Base-by-base conservation (phyloP, 2,113 vertebrate genomes). In the Castor canadensis region DNA sequence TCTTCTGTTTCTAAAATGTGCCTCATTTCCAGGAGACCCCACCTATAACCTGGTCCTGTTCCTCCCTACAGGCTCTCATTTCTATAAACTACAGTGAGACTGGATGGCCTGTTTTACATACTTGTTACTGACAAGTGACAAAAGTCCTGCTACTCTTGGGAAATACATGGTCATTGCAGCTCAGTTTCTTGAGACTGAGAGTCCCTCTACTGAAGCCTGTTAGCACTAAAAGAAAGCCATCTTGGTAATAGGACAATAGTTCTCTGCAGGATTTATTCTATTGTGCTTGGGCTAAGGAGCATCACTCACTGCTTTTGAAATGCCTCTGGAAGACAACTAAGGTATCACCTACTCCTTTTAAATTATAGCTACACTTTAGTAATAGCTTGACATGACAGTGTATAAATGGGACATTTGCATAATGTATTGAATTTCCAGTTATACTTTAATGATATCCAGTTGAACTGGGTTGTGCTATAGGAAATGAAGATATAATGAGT, bases 401-500 rank as follows among this genome's bases (percentile, higher is more conserved):
- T 32, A 75, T 85, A 96, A 94, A 96, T 28, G 64, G 83, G 56
- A 92, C 24, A 75, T 92, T 85, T 94, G 85, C 54, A 77, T 96
- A 97, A 95, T 92, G 80, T 87, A 76, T 87, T 96, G 94, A 94
- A 95, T 97, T 95, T 88, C 93, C 92, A 94, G 52, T 95, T 30
- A 9, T 92, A 76, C 58, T 43, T 22, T 97, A 83, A 86, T 54
- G 86, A 87, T 76, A n/a, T n/a, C n/a, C n/a, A 91, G 93, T 85
- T 87, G 95, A 96, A 85, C 54, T 62, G 54, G 89, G 90, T 81
- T 83, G 80, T 89, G 92, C 92, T 84, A 67, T 58, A 92, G 95
- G 95, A 97, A 97, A 87, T 91, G 96, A 95, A 97, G 81, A 82
- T 66, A 32, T 49, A 96, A 95, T 95, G 87, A 95, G 72, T 93